Percentiles rank a stretch among this genome's conserved stretches.
These are phyloP conservation scores for Xylocopa sonorina DNA, from an alignment of 1,140 invertebrate genomes.

Conservation along the genomic window DNA sequence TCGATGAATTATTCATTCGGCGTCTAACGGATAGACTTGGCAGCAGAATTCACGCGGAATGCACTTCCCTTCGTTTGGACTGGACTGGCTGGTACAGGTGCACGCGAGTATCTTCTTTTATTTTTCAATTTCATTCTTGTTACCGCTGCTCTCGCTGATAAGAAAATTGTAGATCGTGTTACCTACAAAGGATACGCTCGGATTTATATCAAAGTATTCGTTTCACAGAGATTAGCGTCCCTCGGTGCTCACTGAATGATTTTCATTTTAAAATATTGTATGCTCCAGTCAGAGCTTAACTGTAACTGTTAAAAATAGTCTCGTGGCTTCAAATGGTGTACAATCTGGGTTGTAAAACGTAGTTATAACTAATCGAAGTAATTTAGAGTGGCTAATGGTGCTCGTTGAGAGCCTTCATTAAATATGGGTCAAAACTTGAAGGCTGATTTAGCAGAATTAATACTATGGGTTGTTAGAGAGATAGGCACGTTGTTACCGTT, in stretches of 20 bases:
- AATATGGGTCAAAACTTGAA: conserved; percentile 1
- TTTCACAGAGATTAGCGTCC: background rate
- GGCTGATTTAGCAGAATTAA: background rate
- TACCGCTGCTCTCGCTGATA: background rate
- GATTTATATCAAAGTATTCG: background rate
- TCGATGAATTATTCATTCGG: conserved; percentile 46
- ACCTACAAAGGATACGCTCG: background rate
- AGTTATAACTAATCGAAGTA: background rate
- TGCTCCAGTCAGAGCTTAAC: background rate
- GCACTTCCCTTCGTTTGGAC: conserved; percentile 31
- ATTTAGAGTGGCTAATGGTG: background rate
- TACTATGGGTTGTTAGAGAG: background rate
- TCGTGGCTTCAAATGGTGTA: too few relatives aligned
- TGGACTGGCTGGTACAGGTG: background rate
- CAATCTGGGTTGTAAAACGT: background rate
- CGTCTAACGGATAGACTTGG: conserved; percentile 44
- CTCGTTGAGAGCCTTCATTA: background rate
- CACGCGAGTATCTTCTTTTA: background rate
- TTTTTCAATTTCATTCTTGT: too few relatives aligned
- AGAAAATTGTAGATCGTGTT: background rate
- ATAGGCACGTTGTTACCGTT: background rate
- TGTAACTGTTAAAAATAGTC: too few relatives aligned
- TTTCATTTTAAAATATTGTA: background rate
- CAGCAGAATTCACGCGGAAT: conserved; percentile 44
- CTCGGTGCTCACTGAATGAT: background rate